A percentile compares a stretch with the other conserved stretches of the same genome.
Conservation (phyloP, 2,113 vertebrate species). For the Melanotaenia duboulayi region DNA sequence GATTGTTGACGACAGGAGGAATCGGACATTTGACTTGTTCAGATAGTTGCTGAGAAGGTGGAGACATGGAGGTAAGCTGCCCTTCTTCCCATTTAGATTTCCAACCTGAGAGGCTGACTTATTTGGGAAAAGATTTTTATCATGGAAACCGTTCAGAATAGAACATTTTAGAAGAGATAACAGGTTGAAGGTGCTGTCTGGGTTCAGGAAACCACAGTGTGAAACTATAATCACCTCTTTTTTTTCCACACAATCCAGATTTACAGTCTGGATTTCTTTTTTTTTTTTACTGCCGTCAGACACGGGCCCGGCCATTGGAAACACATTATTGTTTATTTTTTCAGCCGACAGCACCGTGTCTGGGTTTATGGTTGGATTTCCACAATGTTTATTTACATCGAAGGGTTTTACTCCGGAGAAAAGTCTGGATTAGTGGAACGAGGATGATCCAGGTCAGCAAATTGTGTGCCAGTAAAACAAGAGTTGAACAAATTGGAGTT, state of each 20-base stretch:
- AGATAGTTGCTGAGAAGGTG: background rate
- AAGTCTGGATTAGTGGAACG: too few relatives aligned
- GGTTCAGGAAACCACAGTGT: background rate
- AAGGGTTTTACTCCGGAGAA: too few relatives aligned
- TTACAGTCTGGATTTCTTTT: slow-evolving; percentile 30
- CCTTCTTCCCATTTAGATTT: too few relatives aligned
- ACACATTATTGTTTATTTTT: background rate
- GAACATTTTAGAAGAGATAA: background rate
- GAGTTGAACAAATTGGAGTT: background rate
- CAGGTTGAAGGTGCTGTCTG: background rate
- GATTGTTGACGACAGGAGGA: background rate
- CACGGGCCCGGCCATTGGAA: accelerated
- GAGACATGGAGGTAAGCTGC: slow-evolving; percentile 73
- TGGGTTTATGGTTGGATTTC: background rate
- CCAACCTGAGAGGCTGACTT: too few relatives aligned
- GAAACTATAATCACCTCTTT: background rate
- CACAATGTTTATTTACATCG: too few relatives aligned
- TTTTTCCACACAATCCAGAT: slow-evolving; percentile 33
- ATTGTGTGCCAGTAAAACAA: background rate
- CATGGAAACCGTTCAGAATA: background rate
- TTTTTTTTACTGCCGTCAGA: background rate
- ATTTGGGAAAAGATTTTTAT: background rate
- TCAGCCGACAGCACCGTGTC: too few relatives aligned
- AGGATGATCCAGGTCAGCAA: slow-evolving; percentile 61
- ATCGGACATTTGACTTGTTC: background rate